phyloP scores from a whole-genome alignment of 2,888 invertebrate genomes.

The Hemaris fuciformis region DNA sequence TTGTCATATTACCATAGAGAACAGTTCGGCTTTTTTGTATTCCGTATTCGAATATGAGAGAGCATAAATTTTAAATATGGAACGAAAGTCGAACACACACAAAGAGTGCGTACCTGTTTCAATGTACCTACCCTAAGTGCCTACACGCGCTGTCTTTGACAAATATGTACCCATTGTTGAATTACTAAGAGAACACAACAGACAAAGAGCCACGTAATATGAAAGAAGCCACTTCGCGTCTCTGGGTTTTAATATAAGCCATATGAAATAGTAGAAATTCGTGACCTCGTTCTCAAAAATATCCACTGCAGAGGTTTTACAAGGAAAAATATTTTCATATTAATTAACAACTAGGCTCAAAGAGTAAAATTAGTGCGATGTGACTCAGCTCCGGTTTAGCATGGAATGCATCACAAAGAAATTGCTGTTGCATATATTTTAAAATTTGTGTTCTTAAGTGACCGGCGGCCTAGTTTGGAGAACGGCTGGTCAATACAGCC shows the following conservation, averaged over 20 bases:
- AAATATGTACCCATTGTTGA: conserved; percentile 67
- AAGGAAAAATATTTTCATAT: neutral
- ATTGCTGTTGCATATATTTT: neutral
- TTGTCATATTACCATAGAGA: conserved; percentile 53
- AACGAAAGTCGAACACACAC: conserved; percentile 60
- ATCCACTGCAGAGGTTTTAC: neutral
- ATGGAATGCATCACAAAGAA: neutral
- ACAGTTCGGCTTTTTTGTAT: conserved; percentile 47
- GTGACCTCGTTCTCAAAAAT: conserved; percentile 22
- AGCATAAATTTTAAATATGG: conserved; percentile 68
- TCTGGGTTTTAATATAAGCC: conserved; percentile 27
- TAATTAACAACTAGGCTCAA: neutral
- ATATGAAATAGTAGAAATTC: conserved; percentile 29
- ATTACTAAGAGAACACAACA: conserved; percentile 53
- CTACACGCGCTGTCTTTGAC: conserved; percentile 59
- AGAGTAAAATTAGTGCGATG: neutral
- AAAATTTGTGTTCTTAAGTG: too few relatives aligned
- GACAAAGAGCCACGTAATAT: conserved; percentile 57
- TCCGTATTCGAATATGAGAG: conserved; percentile 56
- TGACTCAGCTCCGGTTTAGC: neutral
- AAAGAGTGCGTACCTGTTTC: conserved; percentile 58
- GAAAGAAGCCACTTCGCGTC: conserved; percentile 47
- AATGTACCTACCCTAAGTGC: conserved; percentile 60
- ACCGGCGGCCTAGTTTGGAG: too few relatives aligned
- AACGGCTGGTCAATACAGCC: too few relatives aligned